Base-by-base conservation (phyloP, 1,140 invertebrate species). In the Akabosia matsudoensis region DNA sequence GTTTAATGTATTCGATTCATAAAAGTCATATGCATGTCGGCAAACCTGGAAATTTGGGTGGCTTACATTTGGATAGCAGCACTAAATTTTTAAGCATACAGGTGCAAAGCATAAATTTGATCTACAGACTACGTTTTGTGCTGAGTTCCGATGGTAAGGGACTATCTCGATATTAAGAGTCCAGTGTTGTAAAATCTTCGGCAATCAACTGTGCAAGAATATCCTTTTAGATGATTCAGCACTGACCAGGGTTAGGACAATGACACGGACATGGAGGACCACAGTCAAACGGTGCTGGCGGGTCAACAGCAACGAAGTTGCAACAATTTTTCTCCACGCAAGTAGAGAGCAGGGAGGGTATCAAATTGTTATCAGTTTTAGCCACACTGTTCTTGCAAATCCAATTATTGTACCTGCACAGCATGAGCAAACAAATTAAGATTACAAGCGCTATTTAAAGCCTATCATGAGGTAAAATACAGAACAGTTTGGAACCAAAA, bases 271-370 rank as follows among this genome's bases (percentile, higher is more conserved):
- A 76, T 18, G 75, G 75, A 14, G 26, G 28, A 24, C 51, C 26
- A 16, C 28, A 14, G 22, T 70, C 75, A 33, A 33, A 76, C 22
- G 73, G 51, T 7, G 10, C 0, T 51, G 76, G 31, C 33, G 76
- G 34, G 7, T 77, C 76, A 18, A 77, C 76, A 4, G 56, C 56
- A 13, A 70, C 76, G 51, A 77, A 73, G 26, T 74, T 67, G 28
- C 22, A 77, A 33, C 64, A 70, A 22, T 0, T 22, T 33, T 74
- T 77, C 22, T 73, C 73, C 16, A 77, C 76, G 24, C 45, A n/a
- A 28, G 73, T 73, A 13, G 77, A 78, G 54, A 73, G 74, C 14
- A 13, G 51, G 26, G 73, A 78, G 18, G 70, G 16, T 2, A 34
- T 73, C n/a, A 75, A 33, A 61, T 78, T 78, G 22, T 24, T 74